Base-by-base conservation (phyloP, 1,140 invertebrate genomes). In the Lordiphosa collinella region DNA sequence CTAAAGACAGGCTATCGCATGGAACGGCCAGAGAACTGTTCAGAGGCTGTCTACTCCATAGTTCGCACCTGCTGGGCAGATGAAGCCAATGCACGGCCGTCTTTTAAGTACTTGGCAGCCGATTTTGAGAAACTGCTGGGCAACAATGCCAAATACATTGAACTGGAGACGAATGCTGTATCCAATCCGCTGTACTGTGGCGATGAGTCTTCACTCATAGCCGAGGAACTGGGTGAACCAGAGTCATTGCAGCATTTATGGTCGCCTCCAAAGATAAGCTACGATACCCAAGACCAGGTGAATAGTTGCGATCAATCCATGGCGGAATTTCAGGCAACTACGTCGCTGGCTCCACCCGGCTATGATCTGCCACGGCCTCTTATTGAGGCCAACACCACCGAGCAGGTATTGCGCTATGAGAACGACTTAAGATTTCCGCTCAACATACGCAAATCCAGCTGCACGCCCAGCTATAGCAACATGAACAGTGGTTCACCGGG, bases 51-150 rank as follows among this genome's bases (percentile, higher is more conserved):
- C 94, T 95, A 96, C 78, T 92, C 93, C 49, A 86, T 97, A 32
- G 96, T 97, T 93, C 89, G 92, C 12, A 91, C 90, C 22, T 97
- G 96, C 86, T 98, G 96, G 96, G 89, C 92, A 46, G 93, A 93
- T 58, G 91, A 93, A 65, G 92, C 95, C 1, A 92, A 92, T 53
- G 90, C 93, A 58, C 89, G 96, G 55, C 95, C 96, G 10, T 93
- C 93, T 10, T 97, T 97, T 87, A 92, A 92, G 56, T 92, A 93
- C 48, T 87, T 95, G 55, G 92, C 89, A 36, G 90, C 67, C 16
- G 90, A 90, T 63, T 95, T 91, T 90, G 94, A 91, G 63, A 90
- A 90, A 53, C 92, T 95, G 90, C 85, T 95, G 13, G 92, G 93
- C 69, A 94, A 94, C 69, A 93, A 93, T 63, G 91, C 92, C 22